phyloP scores from a whole-genome alignment of 1,140 invertebrate species.

The Heliconius hermathena region DNA sequence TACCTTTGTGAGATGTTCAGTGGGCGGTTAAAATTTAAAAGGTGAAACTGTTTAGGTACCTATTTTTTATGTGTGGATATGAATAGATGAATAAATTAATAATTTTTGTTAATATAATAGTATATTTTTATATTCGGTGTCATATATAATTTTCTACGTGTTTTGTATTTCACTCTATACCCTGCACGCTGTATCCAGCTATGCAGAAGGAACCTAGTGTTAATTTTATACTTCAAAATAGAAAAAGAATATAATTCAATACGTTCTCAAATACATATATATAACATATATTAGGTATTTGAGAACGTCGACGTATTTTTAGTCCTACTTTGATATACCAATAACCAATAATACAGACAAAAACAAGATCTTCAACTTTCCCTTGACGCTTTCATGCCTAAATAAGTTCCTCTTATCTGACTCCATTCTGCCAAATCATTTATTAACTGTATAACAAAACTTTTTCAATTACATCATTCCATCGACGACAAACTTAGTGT shows the following conservation, averaged over 20 bases:
- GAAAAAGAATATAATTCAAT: too few relatives aligned
- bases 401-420: conserved; percentile 1
- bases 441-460: conserved; percentile 28
- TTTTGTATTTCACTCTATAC: too few relatives aligned
- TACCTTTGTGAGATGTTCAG: conserved; percentile 24
- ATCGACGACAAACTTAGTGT: conserved; percentile 26
- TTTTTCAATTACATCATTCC: conserved; percentile 35
- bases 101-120: too few relatives aligned
- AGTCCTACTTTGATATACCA: neutral
- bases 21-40: neutral
- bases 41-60: neutral
- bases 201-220: neutral
- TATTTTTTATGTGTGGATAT: neutral
- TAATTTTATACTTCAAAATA: neutral
- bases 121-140: too few relatives aligned
- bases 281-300: neutral
- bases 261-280: neutral
- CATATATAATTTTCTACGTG: too few relatives aligned
- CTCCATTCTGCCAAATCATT: conserved; percentile 22
- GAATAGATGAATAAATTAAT: neutral
- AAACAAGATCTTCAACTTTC: neutral
- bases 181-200: too few relatives aligned
- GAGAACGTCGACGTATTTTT: neutral
- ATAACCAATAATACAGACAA: neutral
- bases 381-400: neutral